Base-by-base conservation (phyloP, 2,888 invertebrate species). In the Gibbula magus region DNA sequence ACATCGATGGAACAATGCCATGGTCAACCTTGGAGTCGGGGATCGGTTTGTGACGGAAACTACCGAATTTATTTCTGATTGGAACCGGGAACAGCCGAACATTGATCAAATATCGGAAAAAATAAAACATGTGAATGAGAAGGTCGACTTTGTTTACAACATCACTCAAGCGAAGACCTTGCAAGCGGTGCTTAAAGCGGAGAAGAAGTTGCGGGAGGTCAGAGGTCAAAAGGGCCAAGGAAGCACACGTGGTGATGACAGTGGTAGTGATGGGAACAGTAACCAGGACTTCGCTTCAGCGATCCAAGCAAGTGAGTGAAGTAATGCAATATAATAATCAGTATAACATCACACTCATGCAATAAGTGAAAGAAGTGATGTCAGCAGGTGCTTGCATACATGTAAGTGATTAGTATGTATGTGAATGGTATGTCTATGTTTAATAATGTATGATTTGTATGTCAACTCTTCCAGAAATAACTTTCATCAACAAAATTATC, bases 121-220 rank as follows among this genome's bases (percentile, higher is more conserved):
- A 20, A 39, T 70, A 4, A 70, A 70, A n/a, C n/a, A 70, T 13
- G 70, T 70, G 10, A 20, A 32, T n/a, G 82, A 82, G 13, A 79
- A 22, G 10, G 52, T 75, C 18, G 54, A 53, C n/a, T 25, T 53
- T 7, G 35, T 75, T 13, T 75, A 25, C 3, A 75, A 75, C 20
- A 35, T 75, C 2, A 75, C 75, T 25, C 75, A 35, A 13, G 54
- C 25, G 5, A 52, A 54, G 51, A 67, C 77, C 2, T 7, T 51
- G 22, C n/a, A 66, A 52, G 77, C 77, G 2, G 67, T 67, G n/a
- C 51, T 51, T 22, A 78, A 79, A n/a, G 74, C 45, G 3, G 35
- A 79, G 5, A 32, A 74, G 5, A 74, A 54, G n/a, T 13, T 52
- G 29, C 51, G 16, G 16, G 76, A 76, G n/a, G 52, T 56, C 13